Evolutionary conservation across 2,888 invertebrate genomes (phyloP).

Genomic region (Morinoia aosen): DNA sequence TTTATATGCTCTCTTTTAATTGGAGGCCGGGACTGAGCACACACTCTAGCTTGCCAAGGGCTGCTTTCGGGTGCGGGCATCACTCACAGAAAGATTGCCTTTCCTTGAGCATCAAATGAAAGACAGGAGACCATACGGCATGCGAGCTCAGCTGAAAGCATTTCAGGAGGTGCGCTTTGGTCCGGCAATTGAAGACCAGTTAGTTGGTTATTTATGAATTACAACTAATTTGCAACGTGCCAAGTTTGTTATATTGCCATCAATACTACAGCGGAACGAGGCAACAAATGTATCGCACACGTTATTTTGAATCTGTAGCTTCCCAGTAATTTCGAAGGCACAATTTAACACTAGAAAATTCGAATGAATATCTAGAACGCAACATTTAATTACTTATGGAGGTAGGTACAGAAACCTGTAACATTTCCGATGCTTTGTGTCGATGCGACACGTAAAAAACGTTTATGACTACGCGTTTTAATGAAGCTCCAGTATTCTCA

Average conservation of each 20-base stretch:
- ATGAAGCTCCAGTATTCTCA: too few relatives aligned
- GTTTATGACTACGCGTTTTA: too few relatives aligned
- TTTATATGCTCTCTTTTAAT: slow-evolving; percentile 50
- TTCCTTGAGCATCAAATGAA: not conserved
- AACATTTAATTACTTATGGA: too few relatives aligned
- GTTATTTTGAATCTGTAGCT: not conserved
- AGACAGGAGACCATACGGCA: not conserved
- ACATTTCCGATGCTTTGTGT: too few relatives aligned
- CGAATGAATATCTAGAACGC: too few relatives aligned
- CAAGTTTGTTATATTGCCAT: not conserved
- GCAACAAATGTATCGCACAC: not conserved
- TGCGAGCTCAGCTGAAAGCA: not conserved
- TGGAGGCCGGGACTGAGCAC: slow-evolving; percentile 30
- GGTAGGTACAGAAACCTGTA: too few relatives aligned
- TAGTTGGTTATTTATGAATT: not conserved
- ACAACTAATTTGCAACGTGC: not conserved
- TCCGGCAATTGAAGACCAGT: not conserved
- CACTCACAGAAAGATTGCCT: slow-evolving; percentile 12
- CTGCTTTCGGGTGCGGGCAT: slow-evolving; percentile 19
- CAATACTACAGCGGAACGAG: not conserved
- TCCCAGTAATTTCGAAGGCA: not conserved
- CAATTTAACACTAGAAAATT: not conserved
- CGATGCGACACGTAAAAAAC: too few relatives aligned
- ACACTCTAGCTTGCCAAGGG: slow-evolving; percentile 25
- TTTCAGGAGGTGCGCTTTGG: not conserved